Conservation (phyloP, 2,797 vertebrate species). For the Darevskia nairensis region DNA sequence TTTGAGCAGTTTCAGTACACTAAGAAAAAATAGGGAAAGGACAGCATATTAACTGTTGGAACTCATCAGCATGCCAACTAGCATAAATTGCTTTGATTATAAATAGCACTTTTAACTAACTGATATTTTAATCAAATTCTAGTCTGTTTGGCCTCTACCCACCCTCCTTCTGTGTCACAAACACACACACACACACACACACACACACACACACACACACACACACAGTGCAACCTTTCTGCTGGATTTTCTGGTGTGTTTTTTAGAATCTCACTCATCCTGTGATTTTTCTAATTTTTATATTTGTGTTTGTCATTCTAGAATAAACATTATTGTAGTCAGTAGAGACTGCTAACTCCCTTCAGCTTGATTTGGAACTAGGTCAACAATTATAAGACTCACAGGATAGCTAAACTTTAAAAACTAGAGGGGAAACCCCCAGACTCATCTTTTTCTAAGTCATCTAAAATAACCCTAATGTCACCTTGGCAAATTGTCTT, state of each 20-base stretch:
- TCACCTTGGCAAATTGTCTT: neutral
- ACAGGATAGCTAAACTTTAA: neutral
- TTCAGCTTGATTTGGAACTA: neutral
- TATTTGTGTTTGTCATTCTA: neutral
- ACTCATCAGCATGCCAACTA: neutral
- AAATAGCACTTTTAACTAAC: conserved; percentile 15
- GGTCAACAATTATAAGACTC: neutral
- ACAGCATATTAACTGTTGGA: neutral
- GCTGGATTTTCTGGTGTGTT: conserved; percentile 25
- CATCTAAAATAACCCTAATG: neutral
- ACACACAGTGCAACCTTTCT: conserved; percentile 33
- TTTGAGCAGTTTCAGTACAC: neutral
- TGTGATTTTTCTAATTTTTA: neutral
- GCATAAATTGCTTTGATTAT: neutral
- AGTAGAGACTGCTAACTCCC: neutral
- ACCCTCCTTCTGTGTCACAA: no score
- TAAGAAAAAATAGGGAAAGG: no score
- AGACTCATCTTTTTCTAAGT: neutral
- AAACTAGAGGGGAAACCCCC: neutral
- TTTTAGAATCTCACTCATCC: neutral
- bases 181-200: no score
- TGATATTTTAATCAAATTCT: conserved; percentile 7
- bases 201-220: no score
- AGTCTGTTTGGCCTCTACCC: conserved; percentile 30
- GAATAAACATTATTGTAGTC: neutral